Evolutionary conservation across 2,113 vertebrate species (phyloP).

Genomic region (Megaceryle maxima): DNA sequence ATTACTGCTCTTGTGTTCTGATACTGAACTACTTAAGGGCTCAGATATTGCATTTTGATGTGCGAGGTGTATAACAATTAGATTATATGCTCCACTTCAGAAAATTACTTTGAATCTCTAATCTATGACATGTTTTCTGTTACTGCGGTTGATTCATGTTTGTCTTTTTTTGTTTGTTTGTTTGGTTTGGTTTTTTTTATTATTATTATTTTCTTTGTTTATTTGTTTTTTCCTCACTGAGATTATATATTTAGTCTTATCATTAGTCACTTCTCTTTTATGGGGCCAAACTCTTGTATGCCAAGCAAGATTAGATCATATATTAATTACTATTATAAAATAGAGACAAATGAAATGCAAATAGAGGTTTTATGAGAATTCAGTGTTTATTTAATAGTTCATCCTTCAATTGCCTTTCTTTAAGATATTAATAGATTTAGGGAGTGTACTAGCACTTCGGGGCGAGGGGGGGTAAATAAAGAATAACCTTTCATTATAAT

Average conservation of each 20-base stretch:
- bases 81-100: background rate
- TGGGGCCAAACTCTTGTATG: background rate
- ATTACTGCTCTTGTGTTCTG: background rate
- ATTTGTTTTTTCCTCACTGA: background rate
- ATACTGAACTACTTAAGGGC: background rate
- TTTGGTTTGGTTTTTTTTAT: too few relatives aligned
- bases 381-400: background rate
- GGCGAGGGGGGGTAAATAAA: background rate
- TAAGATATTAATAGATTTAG: background rate
- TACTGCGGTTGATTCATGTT: background rate
- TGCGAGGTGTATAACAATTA: slow-evolving; percentile 4
- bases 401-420: background rate
- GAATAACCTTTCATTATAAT: background rate
- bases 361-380: background rate
- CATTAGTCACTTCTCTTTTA: background rate
- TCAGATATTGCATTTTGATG: background rate
- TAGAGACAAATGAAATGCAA: background rate
- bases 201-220: too few relatives aligned
- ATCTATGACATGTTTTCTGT: background rate
- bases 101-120: background rate
- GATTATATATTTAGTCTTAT: background rate
- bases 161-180: background rate
- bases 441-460: background rate
- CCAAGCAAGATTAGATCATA: background rate
- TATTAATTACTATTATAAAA: background rate